Evolutionary conservation across 2,797 vertebrate genomes (phyloP).

Genomic region (Pempheris klunzingeri): DNA sequence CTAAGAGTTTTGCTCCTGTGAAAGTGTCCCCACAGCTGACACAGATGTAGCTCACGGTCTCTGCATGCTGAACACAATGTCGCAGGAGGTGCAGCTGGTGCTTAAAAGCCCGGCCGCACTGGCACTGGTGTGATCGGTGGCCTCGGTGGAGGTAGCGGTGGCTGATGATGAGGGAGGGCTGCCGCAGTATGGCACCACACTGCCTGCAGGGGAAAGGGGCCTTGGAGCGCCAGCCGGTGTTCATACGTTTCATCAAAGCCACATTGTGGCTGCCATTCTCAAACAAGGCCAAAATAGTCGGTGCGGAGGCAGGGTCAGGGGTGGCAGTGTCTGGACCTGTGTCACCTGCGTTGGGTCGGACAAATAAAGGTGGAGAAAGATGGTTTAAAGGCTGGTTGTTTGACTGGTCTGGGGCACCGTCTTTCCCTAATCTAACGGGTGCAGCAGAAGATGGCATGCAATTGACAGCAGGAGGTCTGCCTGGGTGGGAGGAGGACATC

Average conservation of each 20-base stretch:
- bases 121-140: constrained; percentile 77
- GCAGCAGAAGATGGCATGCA: not conserved
- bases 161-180: constrained; percentile 79
- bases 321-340: not conserved
- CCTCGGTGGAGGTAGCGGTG: constrained; percentile 86
- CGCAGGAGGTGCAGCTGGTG: constrained; percentile 85
- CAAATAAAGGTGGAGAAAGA: not conserved
- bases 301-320: constrained; percentile 1
- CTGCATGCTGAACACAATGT: constrained; percentile 86
- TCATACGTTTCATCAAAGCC: constrained; percentile 63
- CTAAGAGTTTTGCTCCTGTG: constrained; percentile 81
- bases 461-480: not conserved
- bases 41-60: constrained; percentile 85
- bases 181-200: constrained; percentile 83
- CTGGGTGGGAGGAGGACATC: not conserved
- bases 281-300: constrained; percentile 68
- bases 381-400: not conserved
- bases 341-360: not conserved
- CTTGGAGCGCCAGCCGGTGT: constrained; percentile 79
- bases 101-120: constrained; percentile 84
- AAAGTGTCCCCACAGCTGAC: constrained; percentile 86
- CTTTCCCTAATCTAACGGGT: not conserved
- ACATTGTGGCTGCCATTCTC: constrained; percentile 54
- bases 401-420: not conserved
- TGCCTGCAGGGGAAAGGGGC: constrained; percentile 81